Evolutionary conservation across 2,888 invertebrate species (phyloP), one percentile per base, ranked within the genome.

Genomic region (Pandemis corylana): DNA sequence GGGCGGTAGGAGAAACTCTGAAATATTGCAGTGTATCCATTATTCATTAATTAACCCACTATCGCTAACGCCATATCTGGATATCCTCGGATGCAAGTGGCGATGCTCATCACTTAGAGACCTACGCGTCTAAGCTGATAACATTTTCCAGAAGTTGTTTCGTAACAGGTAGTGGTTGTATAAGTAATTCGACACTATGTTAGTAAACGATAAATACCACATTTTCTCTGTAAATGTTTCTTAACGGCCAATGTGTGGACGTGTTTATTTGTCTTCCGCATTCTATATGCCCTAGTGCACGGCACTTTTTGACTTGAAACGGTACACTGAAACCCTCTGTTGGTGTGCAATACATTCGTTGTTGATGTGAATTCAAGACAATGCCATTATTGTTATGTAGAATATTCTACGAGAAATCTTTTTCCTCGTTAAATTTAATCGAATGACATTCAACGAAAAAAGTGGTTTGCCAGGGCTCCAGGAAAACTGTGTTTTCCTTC

Each of bases 11-110:
- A 85, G 89, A 89, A 88, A 89, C 83, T 81, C 83, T 90, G 88
- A 90, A 87, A 88, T 91, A 91, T 90, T 87, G 85, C 87, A 80
- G 79, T 84, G 84, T 82, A 89, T 91, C 89, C 87, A 90, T 91
- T 91, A 90, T 90, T 91, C 88, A 91, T 90, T 90, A 89, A 91
- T 91, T 90, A 91, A 89, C 85, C 86, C 81, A 89, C 87, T 86
- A 88, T 86, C 85, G 82, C 81, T 81, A 68, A 80, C 80, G 79
- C 87, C 83, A 85, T 89, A 90, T 88, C 89, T 86, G 90, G 83
- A 77, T 79, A 77, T 82, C 80, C 77, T 81, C 84, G 81, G 81
- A 80, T 81, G 82, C 82, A 78, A 78, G 76, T 71, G 67, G 49
- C 49, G 63, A 42, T 53, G 66, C 49, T 51, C 71, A 66, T 66